These are phyloP conservation scores for Agrilus biguttatus DNA, from an alignment of 2,888 invertebrate genomes.

Conservation along the genomic window DNA sequence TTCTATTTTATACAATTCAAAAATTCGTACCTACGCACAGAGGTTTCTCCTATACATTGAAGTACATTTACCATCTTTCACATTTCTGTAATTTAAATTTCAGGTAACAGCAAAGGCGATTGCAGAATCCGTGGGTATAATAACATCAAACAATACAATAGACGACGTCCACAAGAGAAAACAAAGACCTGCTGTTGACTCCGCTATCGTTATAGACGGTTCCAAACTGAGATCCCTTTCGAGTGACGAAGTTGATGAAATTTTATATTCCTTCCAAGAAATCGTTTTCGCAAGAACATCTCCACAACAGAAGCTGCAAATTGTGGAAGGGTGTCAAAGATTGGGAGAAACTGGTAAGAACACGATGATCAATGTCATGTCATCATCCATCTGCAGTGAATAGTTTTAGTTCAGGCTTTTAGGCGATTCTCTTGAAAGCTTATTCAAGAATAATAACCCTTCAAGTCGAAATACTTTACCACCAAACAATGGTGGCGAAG, in stretches of 20 bases:
- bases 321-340: slow-evolving; percentile 71
- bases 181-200: slow-evolving; percentile 17
- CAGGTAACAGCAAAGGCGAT: slow-evolving; percentile 60
- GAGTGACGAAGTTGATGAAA: slow-evolving; percentile 34
- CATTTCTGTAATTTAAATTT: background rate
- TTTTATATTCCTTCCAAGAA: slow-evolving; percentile 42
- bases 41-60: no score
- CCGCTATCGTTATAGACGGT: slow-evolving; percentile 42
- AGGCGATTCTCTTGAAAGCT: background rate
- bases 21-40: no score
- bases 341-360: slow-evolving; percentile 54
- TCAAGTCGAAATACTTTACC: slow-evolving; percentile 24
- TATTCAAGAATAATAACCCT: background rate
- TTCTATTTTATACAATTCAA: no score
- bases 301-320: slow-evolving; percentile 41
- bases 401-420: no score
- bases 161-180: slow-evolving; percentile 20
- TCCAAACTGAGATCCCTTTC: slow-evolving; percentile 33
- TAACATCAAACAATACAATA: slow-evolving; percentile 32
- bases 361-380: no score
- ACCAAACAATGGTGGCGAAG: no score
- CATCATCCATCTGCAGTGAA: background rate
- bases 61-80: no score
- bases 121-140: slow-evolving; percentile 60
- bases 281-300: slow-evolving; percentile 48